Conservation (phyloP, 2,113 vertebrate genomes). For the Myrmophylax atrothorax region DNA sequence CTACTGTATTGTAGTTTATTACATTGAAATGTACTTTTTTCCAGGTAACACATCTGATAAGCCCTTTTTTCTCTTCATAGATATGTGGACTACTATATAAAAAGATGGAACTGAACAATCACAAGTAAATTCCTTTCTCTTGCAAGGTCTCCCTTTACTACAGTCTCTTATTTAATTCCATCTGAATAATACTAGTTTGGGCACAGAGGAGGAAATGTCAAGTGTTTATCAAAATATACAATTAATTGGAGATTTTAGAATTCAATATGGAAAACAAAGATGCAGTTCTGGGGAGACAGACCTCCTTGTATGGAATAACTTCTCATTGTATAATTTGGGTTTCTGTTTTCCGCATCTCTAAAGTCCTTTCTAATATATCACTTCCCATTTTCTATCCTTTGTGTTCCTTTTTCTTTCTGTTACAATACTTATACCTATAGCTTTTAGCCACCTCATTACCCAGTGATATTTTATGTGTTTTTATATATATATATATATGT, state of each 20-base stretch:
- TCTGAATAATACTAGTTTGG: not conserved
- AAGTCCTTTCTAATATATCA: not conserved
- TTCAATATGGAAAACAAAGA: not conserved
- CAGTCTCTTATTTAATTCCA: not conserved
- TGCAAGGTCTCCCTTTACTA: not conserved
- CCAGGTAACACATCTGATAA: rapidly evolving
- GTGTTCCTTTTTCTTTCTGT: not conserved
- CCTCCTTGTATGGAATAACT: not conserved
- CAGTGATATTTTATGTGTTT: not conserved
- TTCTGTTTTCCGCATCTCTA: not conserved
- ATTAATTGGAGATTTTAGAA: not conserved
- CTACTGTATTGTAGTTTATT: not conserved
- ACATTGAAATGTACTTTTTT: not conserved
- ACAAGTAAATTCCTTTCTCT: not conserved
- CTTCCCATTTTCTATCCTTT: not conserved
- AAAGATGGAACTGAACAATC: not conserved
- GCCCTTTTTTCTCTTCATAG: not conserved
- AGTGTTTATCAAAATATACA: not conserved
- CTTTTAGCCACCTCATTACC: not conserved
- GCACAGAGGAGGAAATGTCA: not conserved
- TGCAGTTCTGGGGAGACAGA: not conserved
- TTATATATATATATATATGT: not conserved
- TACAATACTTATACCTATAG: not conserved
- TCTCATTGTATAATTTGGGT: not conserved
- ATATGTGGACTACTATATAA: not conserved